Evolutionary conservation across 2,797 vertebrate genomes (phyloP), one percentile per base, ranked within the genome.

Genomic region (Alca torda): DNA sequence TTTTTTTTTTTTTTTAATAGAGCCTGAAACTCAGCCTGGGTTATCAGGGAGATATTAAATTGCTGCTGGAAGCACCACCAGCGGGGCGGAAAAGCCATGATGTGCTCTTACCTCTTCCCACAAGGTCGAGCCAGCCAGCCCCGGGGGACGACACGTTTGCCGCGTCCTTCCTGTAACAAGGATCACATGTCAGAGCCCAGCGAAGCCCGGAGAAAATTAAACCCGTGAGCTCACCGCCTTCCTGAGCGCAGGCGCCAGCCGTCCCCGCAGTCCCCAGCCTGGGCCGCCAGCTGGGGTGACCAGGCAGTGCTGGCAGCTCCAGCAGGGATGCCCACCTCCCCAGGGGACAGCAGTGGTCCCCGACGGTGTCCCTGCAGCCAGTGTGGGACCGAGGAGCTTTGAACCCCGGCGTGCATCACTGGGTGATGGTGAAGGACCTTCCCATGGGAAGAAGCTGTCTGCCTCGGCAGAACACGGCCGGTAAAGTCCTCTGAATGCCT

Each of bases 81-180:
- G 93, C 1, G 5, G 84, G 93, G 87, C 10, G 51, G 93, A 89
- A 92, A 94, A 94, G 93, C 94, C 13, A 3, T 33, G 81, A 88
- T 79, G 93, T 89, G 91, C 93, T 95, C 94, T 95, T 95, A 87
- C 93, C 94, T 96, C 96, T 93, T 87, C 94, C 91, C 96, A 84
- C 95, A 97, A 96, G 95, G 95, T 96, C 93, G 63, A 95, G 94
- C 3, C 89, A 89, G 92, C n/a, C 92, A 57, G 91, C 93, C 96
- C 94, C 72, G 1, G 70, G 96, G 95, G 95, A 95, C 51, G 3
- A 45, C 9, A 50, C 48, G 43, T 30, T 94, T 64, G 84, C 87
- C 6, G 31, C 75, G 74, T 96, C 95, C 95, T 95, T 95, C 96
- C 96, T 92, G 96, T 82, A 46, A 75, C 21, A 17, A 70, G 95